Evolutionary conservation across 2,888 invertebrate species (phyloP), one percentile per base, ranked within the genome.

Genomic region (Pomacea canaliculata): DNA sequence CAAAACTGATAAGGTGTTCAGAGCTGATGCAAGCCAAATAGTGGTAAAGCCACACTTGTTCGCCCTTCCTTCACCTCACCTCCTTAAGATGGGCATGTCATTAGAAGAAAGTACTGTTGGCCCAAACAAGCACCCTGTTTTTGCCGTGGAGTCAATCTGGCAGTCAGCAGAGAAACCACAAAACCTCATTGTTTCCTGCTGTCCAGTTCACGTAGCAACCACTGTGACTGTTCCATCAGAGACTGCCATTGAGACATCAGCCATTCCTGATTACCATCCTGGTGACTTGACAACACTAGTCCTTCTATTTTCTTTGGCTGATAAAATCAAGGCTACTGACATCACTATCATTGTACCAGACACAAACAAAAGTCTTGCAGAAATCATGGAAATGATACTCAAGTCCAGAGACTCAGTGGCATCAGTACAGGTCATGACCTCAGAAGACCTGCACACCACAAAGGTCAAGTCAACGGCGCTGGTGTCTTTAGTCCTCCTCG

Each of bases 261-360:
- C 73, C n/a, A 48, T 79, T 63, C 59, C 73, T 9, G 78, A 76
- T 37, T 79, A 79, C 63, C 71, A 70, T 13, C 62, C 62, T n/a
- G 78, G 78, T 10, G 76, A 79, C 49, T 69, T 79, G n/a, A 73
- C 76, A 10, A 72, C 72, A 66, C 62, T 78, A 27, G 76, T 78
- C 16, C 49, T 73, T 8, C 56, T 78, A 18, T 78, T 69, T 51
- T 68, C 51, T 12, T 49, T 78, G 19, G 72, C 76, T 19, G 63
- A 37, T 18, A 18, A 65, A 56, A 12, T 71, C 48, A 62, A 56
- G 19, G 12, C 27, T 1, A 10, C 19, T 19, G 37, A 19, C 48
- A 12, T 63, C n/a, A 63, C 63, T 19, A 27, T 63, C 27, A 4
- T 63, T 23, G 3, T 12, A 10, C 19, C 63, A 23, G 12, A 12